Evolutionary conservation across 1,140 invertebrate species (phyloP).

Genomic region (Battus philenor): DNA sequence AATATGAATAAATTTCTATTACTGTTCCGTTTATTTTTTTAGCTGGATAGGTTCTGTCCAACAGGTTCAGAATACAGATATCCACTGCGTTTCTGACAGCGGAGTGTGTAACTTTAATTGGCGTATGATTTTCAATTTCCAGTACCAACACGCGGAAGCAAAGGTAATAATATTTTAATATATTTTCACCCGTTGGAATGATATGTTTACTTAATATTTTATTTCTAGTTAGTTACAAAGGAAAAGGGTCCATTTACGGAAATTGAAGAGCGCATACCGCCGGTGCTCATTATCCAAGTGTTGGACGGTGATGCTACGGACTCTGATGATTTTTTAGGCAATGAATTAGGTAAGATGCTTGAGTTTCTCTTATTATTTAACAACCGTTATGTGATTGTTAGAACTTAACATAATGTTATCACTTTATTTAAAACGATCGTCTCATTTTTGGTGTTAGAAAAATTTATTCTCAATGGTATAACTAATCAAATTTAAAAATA

Average conservation of each 20-base stretch:
- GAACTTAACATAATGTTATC: too few species aligned
- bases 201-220: neutral
- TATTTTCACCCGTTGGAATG: neutral
- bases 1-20: neutral
- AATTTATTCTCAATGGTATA: too few species aligned
- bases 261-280: slow-evolving; percentile 81
- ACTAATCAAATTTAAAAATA: neutral
- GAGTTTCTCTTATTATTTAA: neutral
- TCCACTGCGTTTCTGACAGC: slow-evolving; percentile 86
- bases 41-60: slow-evolving; percentile 86
- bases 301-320: slow-evolving; percentile 87
- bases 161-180: slow-evolving; percentile 74
- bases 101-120: slow-evolving; percentile 94
- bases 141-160: slow-evolving; percentile 86
- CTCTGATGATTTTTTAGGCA: slow-evolving; percentile 88
- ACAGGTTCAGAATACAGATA: slow-evolving; percentile 86
- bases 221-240: slow-evolving; percentile 31
- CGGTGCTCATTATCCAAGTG: slow-evolving; percentile 81
- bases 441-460: too few species aligned
- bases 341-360: slow-evolving; percentile 13
- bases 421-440: neutral
- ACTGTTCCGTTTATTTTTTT: slow-evolving; percentile 24
- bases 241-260: slow-evolving; percentile 80
- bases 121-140: slow-evolving; percentile 90
- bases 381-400: neutral